These are phyloP conservation scores for Quiscalus mexicanus DNA, from an alignment of 2,113 vertebrate genomes.

Conservation along the genomic window DNA sequence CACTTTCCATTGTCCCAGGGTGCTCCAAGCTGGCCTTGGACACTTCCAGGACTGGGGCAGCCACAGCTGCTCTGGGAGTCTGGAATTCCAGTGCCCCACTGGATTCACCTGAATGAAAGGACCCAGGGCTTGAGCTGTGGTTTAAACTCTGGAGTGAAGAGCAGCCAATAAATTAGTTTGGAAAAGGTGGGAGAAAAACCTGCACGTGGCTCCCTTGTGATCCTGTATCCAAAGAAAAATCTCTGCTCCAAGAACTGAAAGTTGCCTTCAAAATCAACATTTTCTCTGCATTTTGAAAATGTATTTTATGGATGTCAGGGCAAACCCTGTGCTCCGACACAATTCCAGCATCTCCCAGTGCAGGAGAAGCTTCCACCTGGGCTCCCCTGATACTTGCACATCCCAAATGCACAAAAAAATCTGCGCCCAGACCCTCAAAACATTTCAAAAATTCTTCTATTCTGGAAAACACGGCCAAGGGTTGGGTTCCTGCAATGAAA, in stretches of 20 bases:
- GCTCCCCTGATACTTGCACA: neutral
- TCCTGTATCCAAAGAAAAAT: neutral
- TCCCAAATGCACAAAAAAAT: neutral
- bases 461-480: too few species aligned
- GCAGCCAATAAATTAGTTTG: neutral
- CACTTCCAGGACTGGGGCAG: neutral
- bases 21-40: neutral
- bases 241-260: too few species aligned
- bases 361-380: neutral
- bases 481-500: neutral
- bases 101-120: neutral
- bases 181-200: neutral
- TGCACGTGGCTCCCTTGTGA: fast-evolving
- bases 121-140: fast-evolving
- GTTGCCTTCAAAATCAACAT: neutral
- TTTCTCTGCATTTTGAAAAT: neutral
- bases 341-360: neutral
- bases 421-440: fast-evolving
- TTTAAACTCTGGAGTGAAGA: neutral
- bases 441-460: neutral
- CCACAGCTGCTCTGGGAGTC: neutral
- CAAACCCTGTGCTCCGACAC: neutral
- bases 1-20: neutral
- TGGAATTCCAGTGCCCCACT: neutral
- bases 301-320: neutral